Conservation (phyloP, 2,888 invertebrate species). For the Nymphalis c-album region DNA sequence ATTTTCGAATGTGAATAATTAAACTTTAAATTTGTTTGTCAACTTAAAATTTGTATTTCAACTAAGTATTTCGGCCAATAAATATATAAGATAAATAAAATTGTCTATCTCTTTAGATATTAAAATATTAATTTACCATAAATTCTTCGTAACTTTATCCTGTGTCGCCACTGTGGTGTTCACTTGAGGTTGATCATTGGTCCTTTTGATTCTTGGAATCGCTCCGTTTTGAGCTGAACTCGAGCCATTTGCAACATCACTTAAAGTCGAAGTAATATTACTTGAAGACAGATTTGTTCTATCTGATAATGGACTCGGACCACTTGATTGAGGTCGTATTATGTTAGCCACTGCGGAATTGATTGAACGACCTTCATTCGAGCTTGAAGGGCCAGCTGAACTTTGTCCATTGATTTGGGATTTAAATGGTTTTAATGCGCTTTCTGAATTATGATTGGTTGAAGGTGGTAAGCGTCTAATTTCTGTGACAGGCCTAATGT, state of each 20-base stretch:
- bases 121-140: constrained; percentile 20
- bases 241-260: constrained; percentile 13
- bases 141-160: constrained; percentile 56
- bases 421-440: constrained; percentile 1
- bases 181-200: constrained; percentile 71
- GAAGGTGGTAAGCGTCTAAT: not conserved
- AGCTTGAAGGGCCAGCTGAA: not conserved
- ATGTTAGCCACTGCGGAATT: constrained; percentile 5
- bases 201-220: constrained; percentile 55
- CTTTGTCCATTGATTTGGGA: not conserved
- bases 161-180: constrained; percentile 53
- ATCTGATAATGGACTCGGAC: not conserved
- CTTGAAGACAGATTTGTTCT: not conserved
- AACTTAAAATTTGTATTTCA: too few relatives aligned
- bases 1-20: too few relatives aligned
- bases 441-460: not conserved
- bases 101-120: not conserved
- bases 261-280: not conserved
- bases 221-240: constrained; percentile 41
- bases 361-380: not conserved
- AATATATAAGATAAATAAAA: too few relatives aligned
- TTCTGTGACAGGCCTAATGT: not conserved
- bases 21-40: too few relatives aligned
- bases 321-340: not conserved
- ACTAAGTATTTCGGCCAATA: too few relatives aligned